phyloP scores from a whole-genome alignment of 2,113 vertebrate genomes.

The Cinclus cinclus region DNA sequence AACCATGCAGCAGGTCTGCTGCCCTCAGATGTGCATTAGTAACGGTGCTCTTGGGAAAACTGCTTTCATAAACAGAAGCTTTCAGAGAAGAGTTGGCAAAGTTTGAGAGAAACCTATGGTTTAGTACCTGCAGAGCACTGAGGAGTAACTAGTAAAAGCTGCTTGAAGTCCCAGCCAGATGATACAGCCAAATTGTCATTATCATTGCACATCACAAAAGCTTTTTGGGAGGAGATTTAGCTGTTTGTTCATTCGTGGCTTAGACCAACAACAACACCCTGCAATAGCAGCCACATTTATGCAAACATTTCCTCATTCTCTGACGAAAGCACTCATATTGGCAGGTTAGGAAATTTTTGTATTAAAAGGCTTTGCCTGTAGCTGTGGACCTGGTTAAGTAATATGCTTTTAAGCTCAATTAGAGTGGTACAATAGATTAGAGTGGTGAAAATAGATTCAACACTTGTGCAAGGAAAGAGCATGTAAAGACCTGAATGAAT shows the following conservation, averaged over 20 bases:
- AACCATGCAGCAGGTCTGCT: neutral
- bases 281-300: neutral
- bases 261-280: neutral
- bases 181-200: neutral
- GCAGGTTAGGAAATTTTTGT: neutral
- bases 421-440: neutral
- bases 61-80: neutral
- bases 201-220: neutral
- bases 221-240: neutral
- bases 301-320: neutral
- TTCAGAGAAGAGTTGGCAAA: neutral
- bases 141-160: neutral
- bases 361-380: neutral
- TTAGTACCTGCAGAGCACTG: neutral
- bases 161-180: neutral
- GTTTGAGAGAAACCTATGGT: neutral
- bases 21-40: neutral
- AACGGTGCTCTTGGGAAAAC: neutral
- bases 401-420: conserved; percentile 22
- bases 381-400: neutral
- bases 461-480: neutral
- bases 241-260: neutral
- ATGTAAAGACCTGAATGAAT: neutral
- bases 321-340: neutral
- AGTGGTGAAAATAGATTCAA: neutral